Evolutionary conservation across 2,113 vertebrate genomes (phyloP).

Genomic region (Nettapus auritus): DNA sequence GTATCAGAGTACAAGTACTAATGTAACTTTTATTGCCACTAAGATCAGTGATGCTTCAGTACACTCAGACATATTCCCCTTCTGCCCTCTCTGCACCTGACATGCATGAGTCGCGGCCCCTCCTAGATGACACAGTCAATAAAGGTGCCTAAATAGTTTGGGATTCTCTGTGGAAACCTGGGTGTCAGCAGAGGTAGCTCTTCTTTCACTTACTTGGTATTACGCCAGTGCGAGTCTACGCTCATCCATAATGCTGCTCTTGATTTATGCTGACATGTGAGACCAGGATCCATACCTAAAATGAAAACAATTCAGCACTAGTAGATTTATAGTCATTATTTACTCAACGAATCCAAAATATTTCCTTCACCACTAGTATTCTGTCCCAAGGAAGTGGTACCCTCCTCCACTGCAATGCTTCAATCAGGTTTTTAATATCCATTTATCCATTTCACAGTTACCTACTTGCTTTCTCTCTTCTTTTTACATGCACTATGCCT

Average conservation of each 20-base stretch:
- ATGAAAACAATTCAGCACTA: background rate
- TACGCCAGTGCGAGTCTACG: rapidly evolving
- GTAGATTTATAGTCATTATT: background rate
- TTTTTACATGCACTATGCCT: background rate
- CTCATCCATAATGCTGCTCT: background rate
- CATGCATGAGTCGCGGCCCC: background rate
- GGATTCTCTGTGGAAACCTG: background rate
- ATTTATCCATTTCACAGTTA: background rate
- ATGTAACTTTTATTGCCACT: background rate
- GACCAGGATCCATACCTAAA: background rate
- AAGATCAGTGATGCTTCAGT: background rate
- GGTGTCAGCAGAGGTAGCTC: conserved; percentile 14
- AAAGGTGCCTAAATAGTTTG: background rate
- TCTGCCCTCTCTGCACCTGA: background rate
- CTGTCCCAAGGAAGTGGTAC: background rate
- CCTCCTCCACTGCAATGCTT: background rate
- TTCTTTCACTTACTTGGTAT: background rate
- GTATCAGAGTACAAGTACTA: background rate
- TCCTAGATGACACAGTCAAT: background rate
- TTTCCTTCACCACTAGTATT: background rate
- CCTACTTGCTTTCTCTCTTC: background rate
- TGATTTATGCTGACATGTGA: background rate
- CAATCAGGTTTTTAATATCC: background rate
- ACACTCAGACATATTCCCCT: background rate
- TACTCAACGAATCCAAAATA: background rate